phyloP scores from a whole-genome alignment of 2,113 vertebrate species.

The Pollachius pollachius region DNA sequence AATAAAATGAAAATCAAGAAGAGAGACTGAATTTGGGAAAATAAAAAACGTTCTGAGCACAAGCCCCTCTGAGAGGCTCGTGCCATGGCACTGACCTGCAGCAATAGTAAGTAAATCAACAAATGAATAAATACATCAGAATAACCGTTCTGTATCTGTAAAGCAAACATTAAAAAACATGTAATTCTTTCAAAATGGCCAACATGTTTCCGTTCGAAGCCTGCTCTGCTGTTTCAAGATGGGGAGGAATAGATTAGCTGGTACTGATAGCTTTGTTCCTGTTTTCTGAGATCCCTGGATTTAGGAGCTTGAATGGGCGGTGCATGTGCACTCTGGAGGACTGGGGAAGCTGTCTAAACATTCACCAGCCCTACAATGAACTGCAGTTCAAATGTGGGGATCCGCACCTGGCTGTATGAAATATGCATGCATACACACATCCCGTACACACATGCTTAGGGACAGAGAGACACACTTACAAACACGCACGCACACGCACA shows the following conservation, averaged over 20 bases:
- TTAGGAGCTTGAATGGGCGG: conserved; percentile 26
- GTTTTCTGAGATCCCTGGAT: conserved; percentile 23
- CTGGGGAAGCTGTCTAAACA: conserved; percentile 49
- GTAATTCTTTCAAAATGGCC: conserved; percentile 58
- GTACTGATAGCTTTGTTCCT: conserved; percentile 44
- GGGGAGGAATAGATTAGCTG: conserved; percentile 26
- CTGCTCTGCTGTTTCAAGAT: neutral
- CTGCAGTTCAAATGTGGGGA: conserved; percentile 42
- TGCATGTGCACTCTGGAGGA: conserved; percentile 20
- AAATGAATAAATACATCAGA: conserved; percentile 70
- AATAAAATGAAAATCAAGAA: conserved; percentile 9
- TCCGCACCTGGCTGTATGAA: conserved; percentile 38
- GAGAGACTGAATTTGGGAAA: conserved; percentile 40
- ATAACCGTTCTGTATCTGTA: conserved; percentile 78
- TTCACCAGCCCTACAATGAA: conserved; percentile 3
- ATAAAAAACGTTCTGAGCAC: conserved; percentile 50
- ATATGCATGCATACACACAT: conserved; percentile 2
- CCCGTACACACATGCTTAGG: neutral
- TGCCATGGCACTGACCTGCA: conserved; percentile 78
- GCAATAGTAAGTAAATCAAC: conserved; percentile 71
- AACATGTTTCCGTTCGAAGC: conserved; percentile 51
- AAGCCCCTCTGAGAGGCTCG: conserved; percentile 71
- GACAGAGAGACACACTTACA: conserved; percentile 7
- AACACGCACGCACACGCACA: no score
- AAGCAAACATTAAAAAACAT: conserved; percentile 79